Base-by-base conservation (phyloP, 1,140 invertebrate genomes). In the Periplaneta americana region DNA sequence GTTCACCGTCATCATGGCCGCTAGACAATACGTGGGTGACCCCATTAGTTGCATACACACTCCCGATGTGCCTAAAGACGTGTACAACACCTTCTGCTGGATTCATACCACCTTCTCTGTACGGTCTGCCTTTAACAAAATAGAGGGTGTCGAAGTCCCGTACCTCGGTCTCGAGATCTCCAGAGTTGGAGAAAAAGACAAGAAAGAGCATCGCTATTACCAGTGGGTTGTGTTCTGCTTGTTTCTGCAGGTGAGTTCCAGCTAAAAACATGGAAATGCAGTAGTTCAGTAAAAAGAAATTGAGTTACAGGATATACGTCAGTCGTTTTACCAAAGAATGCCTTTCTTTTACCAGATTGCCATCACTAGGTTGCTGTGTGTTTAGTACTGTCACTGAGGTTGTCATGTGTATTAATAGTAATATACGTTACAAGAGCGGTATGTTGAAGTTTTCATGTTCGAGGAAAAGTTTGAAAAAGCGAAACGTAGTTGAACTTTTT, bases 51-150 rank as follows among this genome's bases (percentile, higher is more conserved):
- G 92, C 86, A 89, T 92, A 80, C 88, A 90, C 32, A 8, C n/a
- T 15, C 33, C n/a, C 18, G 74, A 81, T 22, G 28, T 81, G 74
- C 39, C 39, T 34, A 22, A 97, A 87, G 96, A 97, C 88, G 96
- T 97, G 76, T 91, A 98, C 77, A 98, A 98, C 89, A 98, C 97
- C 13, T 98, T 96, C 88, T 99, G 97, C 89, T 99, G 97, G 97
- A 97, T 99, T 82, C 96, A 98, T 86, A 98, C 97, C 83, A 99
- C 97, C 15, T 99, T 98, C 88, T 93, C 92, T 4, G 91, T 93
- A 34, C 2, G 13, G 28, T 34, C 74, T 6, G 28, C n/a, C 2
- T 34, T 76, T 32, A 3, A 28, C 6, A 34, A 39, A 17, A 34
- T 8, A 32, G 35, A 34, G 4, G 80, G 80, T 28, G 11, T 13